Percentiles rank a stretch among this genome's conserved stretches.
These are phyloP conservation scores for Corythaeola cristata DNA, from an alignment of 2,113 vertebrate genomes.

Conservation along the genomic window DNA sequence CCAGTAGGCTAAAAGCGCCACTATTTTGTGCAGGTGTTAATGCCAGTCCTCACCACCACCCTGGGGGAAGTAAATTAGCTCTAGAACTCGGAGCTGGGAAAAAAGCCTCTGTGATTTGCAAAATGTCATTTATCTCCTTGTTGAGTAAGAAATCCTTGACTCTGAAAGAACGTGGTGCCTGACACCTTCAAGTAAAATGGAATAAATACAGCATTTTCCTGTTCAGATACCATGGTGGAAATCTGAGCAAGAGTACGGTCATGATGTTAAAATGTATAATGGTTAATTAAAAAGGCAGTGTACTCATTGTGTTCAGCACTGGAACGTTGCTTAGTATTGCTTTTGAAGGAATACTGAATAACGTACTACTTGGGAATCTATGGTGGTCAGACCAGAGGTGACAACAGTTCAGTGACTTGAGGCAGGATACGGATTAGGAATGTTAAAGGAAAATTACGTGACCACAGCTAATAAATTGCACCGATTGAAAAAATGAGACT, in stretches of 20 bases:
- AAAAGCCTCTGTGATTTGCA: background rate
- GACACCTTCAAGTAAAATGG: background rate
- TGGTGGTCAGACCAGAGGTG: background rate
- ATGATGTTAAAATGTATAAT: background rate
- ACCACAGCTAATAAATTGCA: background rate
- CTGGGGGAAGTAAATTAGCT: background rate
- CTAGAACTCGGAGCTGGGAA: background rate
- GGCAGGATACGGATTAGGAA: background rate
- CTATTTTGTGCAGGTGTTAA: background rate
- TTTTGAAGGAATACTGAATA: background rate
- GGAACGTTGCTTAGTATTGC: background rate
- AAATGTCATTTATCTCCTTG: background rate
- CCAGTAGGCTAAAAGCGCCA: background rate
- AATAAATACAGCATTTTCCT: background rate
- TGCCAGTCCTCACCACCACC: background rate
- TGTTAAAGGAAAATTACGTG: background rate
- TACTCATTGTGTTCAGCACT: background rate
- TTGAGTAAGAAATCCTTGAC: background rate
- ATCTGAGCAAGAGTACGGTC: background rate
- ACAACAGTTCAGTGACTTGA: background rate
- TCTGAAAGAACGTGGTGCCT: background rate
- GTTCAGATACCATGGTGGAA: background rate
- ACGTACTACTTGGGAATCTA: background rate
- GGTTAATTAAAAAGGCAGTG: background rate
- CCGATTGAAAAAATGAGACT: background rate